Conservation (phyloP, 2,888 invertebrate genomes). For the Omphaloscelis lunosa region DNA sequence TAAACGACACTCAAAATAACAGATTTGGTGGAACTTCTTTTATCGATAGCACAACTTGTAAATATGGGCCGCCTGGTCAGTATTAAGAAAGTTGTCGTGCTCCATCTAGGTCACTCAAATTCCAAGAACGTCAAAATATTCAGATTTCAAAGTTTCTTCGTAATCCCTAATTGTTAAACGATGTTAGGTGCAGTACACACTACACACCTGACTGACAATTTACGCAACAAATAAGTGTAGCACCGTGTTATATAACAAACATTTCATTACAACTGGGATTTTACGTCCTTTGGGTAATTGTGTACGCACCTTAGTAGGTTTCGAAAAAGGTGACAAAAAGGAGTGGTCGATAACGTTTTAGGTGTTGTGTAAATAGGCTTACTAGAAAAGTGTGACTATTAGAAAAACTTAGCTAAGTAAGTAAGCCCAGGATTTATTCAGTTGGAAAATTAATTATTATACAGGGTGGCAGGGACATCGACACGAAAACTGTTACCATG, state of each 20-base stretch:
- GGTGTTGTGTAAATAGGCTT: slow-evolving; percentile 25
- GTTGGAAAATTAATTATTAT: neutral
- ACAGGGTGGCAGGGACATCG: too few relatives aligned
- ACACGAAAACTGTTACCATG: too few relatives aligned
- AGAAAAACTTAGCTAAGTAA: neutral
- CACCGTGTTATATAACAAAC: slow-evolving; percentile 68
- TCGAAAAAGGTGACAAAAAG: slow-evolving; percentile 39
- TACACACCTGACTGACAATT: slow-evolving; percentile 34
- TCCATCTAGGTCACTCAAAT: slow-evolving; percentile 21
- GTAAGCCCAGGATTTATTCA: neutral
- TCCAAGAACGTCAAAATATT: slow-evolving; percentile 43
- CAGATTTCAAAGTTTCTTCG: slow-evolving; percentile 32
- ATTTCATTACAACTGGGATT: slow-evolving; percentile 69
- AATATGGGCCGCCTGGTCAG: neutral
- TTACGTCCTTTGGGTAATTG: slow-evolving; percentile 68
- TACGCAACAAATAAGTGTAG: slow-evolving; percentile 69
- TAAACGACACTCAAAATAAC: neutral
- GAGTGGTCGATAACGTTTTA: slow-evolving; percentile 27
- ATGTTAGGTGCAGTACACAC: slow-evolving; percentile 70
- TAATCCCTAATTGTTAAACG: slow-evolving; percentile 73
- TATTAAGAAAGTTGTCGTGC: neutral
- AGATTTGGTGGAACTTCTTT: neutral
- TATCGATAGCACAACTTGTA: neutral
- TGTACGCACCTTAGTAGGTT: slow-evolving; percentile 47
- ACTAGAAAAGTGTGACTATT: neutral